Conservation (phyloP, 2,113 vertebrate species). For the Hemicordylus capensis region DNA sequence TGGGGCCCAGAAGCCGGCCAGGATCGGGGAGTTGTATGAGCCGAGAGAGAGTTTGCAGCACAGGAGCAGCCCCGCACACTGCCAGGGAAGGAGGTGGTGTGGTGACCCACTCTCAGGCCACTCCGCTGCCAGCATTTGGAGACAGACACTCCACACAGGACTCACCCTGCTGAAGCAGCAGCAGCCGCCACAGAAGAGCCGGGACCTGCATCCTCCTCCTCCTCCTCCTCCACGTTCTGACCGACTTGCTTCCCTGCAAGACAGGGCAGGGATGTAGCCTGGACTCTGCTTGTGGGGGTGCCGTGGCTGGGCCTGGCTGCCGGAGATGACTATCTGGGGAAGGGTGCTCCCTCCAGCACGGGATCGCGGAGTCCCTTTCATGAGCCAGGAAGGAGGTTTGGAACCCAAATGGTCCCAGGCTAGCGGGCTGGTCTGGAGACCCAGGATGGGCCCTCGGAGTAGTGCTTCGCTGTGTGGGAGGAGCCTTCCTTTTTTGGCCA, state of each 20-base stretch:
- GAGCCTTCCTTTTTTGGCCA: too few species aligned
- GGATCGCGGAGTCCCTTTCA: not conserved
- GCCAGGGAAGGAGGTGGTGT: too few species aligned
- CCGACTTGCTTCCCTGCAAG: not conserved
- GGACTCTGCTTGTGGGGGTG: not conserved
- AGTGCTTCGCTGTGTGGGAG: too few species aligned
- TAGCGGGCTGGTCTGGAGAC: too few species aligned
- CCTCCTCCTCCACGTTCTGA: not conserved
- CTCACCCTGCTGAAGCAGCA: constrained; percentile 71
- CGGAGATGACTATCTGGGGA: not conserved
- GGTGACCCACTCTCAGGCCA: too few species aligned
- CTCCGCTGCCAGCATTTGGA: too few species aligned
- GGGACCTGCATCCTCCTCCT: constrained; percentile 29
- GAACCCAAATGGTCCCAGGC: not conserved
- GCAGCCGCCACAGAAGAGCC: constrained; percentile 53
- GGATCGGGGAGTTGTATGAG: too few species aligned
- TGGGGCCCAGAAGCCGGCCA: too few species aligned
- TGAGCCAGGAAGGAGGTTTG: not conserved
- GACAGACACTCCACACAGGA: not conserved
- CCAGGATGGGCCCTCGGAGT: too few species aligned
- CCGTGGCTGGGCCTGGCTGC: too few species aligned
- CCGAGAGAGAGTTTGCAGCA: too few species aligned
- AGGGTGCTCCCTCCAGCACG: not conserved
- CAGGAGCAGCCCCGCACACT: too few species aligned
- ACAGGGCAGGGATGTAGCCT: not conserved